A percentile compares a stretch with the other conserved stretches of the same genome.
Evolutionary conservation across 2,888 invertebrate genomes (phyloP).

Genomic region (Lingula anatina): DNA sequence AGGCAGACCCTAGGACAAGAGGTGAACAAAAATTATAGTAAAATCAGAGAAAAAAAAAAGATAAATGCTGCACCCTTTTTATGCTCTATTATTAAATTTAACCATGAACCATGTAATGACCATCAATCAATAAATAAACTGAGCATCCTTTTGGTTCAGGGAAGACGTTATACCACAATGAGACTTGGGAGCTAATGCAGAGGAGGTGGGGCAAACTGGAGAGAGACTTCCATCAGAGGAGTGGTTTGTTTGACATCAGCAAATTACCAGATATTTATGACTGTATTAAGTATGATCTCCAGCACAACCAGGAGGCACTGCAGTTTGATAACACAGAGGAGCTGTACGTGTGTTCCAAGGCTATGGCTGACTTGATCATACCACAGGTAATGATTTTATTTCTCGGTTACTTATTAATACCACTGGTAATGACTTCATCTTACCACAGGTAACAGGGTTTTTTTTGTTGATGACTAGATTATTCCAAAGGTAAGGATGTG

Average conservation of each 20-base stretch:
- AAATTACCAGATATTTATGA: conserved; percentile 99
- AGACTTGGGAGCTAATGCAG: conserved; percentile 98
- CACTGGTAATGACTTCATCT: not conserved
- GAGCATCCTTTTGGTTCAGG: conserved; percentile 64
- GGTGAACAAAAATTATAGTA: too few species aligned
- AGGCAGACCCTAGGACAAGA: conserved; percentile 32
- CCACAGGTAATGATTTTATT: conserved; percentile 68
- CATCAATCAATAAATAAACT: not conserved
- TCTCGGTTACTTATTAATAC: not conserved
- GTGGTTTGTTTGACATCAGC: conserved; percentile 84
- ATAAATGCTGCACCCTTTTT: not conserved
- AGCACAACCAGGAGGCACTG: conserved; percentile 93
- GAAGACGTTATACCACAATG: conserved; percentile 91
- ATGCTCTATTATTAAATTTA: not conserved
- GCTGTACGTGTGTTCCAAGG: conserved; percentile 87
- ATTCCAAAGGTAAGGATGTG: not conserved
- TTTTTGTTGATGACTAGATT: not conserved
- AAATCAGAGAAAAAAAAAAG: not conserved
- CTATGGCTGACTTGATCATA: conserved; percentile 96
- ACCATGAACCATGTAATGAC: not conserved
- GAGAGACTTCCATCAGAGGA: conserved; percentile 94
- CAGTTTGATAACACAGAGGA: conserved; percentile 61
- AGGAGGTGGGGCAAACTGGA: conserved; percentile 96
- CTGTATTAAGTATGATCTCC: conserved; percentile 95
- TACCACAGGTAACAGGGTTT: not conserved